These are phyloP conservation scores for Rhingia campestris DNA, from an alignment of 2,888 invertebrate genomes.

Conservation along the genomic window DNA sequence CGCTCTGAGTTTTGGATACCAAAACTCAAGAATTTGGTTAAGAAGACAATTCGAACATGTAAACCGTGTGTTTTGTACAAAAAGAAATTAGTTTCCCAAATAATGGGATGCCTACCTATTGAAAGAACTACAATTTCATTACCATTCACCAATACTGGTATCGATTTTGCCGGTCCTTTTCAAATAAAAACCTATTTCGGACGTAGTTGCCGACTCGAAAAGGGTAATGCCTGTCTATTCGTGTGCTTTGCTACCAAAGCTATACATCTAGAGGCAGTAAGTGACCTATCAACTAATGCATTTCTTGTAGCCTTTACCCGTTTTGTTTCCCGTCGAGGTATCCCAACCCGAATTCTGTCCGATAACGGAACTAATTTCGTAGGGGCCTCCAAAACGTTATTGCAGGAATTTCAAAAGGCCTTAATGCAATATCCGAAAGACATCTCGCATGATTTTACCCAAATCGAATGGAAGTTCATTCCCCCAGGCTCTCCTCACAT, in stretches of 20 bases:
- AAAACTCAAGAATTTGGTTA: neutral
- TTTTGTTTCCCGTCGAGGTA: neutral
- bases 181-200: conserved; percentile 4
- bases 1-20: neutral
- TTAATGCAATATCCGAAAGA: neutral
- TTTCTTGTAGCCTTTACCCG: neutral
- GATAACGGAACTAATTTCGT: neutral
- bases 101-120: neutral
- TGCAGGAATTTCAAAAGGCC: neutral
- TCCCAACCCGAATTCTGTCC: neutral
- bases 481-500: neutral
- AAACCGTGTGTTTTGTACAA: neutral
- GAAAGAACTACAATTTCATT: neutral
- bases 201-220: conserved; percentile 18
- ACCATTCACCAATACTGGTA: conserved; percentile 9
- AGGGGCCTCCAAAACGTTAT: neutral
- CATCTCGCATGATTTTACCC: neutral
- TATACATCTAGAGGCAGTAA: neutral
- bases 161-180: conserved; percentile 32
- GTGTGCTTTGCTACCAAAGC: conserved; percentile 22
- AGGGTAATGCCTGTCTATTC: conserved; percentile 34
- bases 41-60: neutral
- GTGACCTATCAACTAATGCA: neutral
- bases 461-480: conserved; percentile 1
- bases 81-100: neutral